These are phyloP conservation scores for Arbacia lixula DNA, from an alignment of 53 echinoderm and acorn worm species.

Conservation along the genomic window DNA sequence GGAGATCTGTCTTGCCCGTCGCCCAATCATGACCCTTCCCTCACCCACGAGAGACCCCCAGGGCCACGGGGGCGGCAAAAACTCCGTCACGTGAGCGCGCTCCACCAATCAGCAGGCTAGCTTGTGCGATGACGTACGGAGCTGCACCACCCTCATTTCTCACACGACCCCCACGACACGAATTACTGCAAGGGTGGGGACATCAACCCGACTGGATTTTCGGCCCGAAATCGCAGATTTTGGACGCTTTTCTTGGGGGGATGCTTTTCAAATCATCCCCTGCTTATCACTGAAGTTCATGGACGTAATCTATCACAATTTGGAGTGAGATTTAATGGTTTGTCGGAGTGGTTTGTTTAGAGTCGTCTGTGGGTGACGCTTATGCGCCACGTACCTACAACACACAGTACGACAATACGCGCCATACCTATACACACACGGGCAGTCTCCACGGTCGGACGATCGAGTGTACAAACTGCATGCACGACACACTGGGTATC, in stretches of 20 bases:
- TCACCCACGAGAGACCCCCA: background rate
- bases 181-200: slow-evolving; percentile 12
- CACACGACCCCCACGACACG: slow-evolving; percentile 29
- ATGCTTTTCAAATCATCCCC: no score
- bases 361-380: slow-evolving; percentile 20
- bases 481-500: no score
- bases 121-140: slow-evolving; percentile 6
- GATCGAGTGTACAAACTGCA: no score
- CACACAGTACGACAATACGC: slow-evolving; percentile 18
- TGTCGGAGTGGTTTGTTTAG: slow-evolving; percentile 14
- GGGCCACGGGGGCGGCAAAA: slow-evolving; percentile 36
- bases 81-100: background rate
- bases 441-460: background rate
- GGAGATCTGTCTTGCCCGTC: no score
- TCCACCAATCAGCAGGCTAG: slow-evolving; percentile 5
- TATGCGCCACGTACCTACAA: slow-evolving; percentile 13
- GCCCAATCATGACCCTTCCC: no score
- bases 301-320: no score
- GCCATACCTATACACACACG: slow-evolving; percentile 18
- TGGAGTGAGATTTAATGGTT: background rate
- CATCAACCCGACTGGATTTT: background rate
- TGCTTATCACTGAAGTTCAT: no score
- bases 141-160: slow-evolving; percentile 16
- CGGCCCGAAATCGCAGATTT: background rate
- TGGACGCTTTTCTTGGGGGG: background rate